Conservation (phyloP, 2,888 invertebrate species). For the Amorpha juglandis region DNA sequence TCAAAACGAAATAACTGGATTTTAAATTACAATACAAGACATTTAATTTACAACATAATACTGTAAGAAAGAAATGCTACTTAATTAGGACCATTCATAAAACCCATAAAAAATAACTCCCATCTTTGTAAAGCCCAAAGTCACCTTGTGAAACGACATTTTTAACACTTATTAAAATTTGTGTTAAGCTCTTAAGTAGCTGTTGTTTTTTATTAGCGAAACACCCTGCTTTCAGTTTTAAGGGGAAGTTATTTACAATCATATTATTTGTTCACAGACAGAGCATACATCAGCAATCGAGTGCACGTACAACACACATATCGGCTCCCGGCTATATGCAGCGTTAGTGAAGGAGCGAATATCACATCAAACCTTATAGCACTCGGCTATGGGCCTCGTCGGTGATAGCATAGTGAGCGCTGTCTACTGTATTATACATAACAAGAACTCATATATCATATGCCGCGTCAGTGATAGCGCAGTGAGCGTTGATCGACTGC, state of each 20-base stretch:
- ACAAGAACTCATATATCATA: neutral
- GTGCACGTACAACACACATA: neutral
- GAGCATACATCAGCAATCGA: neutral
- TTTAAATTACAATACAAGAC: neutral
- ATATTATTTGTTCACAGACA: neutral
- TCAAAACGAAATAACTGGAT: neutral
- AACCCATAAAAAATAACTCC: conserved; percentile 26
- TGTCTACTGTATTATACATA: neutral
- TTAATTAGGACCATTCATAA: conserved; percentile 25
- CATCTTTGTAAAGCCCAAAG: conserved; percentile 2
- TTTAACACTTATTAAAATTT: conserved; percentile 41
- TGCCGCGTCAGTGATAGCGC: neutral
- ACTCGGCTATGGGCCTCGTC: neutral
- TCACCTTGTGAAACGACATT: conserved; percentile 12
- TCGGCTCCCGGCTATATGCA: neutral
- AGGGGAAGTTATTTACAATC: neutral
- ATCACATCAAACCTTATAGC: neutral
- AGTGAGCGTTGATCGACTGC: neutral
- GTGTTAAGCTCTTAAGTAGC: conserved; percentile 36
- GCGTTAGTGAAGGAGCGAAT: neutral
- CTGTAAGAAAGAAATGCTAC: conserved; percentile 11
- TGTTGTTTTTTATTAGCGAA: conserved; percentile 33
- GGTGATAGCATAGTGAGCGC: neutral
- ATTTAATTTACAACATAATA: neutral
- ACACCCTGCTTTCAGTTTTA: conserved; percentile 36